phyloP scores from a whole-genome alignment of 2,888 invertebrate species.

The Stomorhina lunata region DNA sequence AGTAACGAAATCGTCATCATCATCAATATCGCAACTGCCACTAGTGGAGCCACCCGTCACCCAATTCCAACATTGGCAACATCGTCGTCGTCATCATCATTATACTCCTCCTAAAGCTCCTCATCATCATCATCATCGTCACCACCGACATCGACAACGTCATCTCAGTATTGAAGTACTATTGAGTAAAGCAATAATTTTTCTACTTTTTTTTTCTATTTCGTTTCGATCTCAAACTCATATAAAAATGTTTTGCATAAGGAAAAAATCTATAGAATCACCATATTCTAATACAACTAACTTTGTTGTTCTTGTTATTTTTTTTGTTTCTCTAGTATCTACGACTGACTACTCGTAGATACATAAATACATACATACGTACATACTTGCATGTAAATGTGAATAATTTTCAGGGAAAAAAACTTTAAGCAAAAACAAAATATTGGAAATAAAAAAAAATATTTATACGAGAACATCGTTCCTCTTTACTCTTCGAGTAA shows the following conservation, averaged over 20 bases:
- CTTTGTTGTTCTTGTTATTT: constrained; percentile 61
- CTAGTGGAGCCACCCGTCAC: too few relatives aligned
- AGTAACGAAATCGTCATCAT: constrained; percentile 15
- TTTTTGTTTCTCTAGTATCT: constrained; percentile 9
- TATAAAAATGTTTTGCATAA: constrained; percentile 65
- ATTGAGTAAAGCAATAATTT: constrained; percentile 65
- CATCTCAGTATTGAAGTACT: constrained; percentile 63
- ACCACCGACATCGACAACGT: constrained; percentile 43
- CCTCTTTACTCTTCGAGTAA: not conserved
- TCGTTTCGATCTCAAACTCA: constrained; percentile 43
- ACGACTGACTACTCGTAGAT: not conserved
- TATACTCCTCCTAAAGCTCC: not conserved
- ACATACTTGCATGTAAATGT: constrained; percentile 13
- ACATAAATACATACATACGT: not conserved
- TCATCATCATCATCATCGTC: not conserved
- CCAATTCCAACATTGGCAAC: not conserved
- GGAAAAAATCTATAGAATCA: constrained; percentile 76
- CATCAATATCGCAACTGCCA: not conserved
- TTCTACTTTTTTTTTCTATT: constrained; percentile 20
- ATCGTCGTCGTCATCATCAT: not conserved
- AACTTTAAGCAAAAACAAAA: constrained; percentile 40
- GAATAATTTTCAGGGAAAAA: not conserved
- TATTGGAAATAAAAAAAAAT: constrained; percentile 35
- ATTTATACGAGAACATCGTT: constrained; percentile 1
- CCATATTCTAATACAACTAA: constrained; percentile 65